Evolutionary conservation across 2,113 vertebrate species (phyloP), one percentile per base, ranked within the genome.

Genomic region (Morone chrysops): DNA sequence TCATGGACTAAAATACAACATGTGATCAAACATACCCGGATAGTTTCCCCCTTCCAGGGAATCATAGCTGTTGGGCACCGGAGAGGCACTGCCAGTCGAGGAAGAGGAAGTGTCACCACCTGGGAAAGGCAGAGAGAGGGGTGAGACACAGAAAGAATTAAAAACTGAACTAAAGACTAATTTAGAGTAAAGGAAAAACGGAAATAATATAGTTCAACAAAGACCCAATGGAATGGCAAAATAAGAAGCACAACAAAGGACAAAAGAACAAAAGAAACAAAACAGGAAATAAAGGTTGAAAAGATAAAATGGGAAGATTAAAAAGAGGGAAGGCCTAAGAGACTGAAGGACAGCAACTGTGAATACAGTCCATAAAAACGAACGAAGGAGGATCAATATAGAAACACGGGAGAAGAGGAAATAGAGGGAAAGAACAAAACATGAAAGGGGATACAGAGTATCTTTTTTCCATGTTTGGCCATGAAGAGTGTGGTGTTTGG

Each of bases 41-140:
- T 96, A 99, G 84, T 93, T 95, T 88, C 97, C 98, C 43, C 97
- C 98, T 93, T 99, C 98, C 18, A 99, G 91, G 48, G 96, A 96
- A 71, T 99, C 98, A 0, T 97, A 99, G 89, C 96, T 98, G 94
- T 97, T 98, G 84, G 96, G 95, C 89, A 97, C 92, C 6, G 97
- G 97, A 67, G 98, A 98, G 11, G 97, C 97, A 54, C 97, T 99
- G 92, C 96, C 95, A 48, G 95, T 99, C 3, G 96, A 97, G 70
- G 97, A 97, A 61, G 98, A 98, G 4, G 98, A 99, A n/a, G 96
- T 97, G 89, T 98, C 98, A 45, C 96, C 95, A 47, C 97, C 98
- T 99, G 82, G 5, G 8, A 90, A 85, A 84, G 22, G 8, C n/a
- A 86, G 4, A 75, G 43, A 69, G 59, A 59, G 31, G 31, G 31